These are phyloP conservation scores for Tiliacea aurago DNA, from an alignment of 2,888 invertebrate species.

Conservation along the genomic window DNA sequence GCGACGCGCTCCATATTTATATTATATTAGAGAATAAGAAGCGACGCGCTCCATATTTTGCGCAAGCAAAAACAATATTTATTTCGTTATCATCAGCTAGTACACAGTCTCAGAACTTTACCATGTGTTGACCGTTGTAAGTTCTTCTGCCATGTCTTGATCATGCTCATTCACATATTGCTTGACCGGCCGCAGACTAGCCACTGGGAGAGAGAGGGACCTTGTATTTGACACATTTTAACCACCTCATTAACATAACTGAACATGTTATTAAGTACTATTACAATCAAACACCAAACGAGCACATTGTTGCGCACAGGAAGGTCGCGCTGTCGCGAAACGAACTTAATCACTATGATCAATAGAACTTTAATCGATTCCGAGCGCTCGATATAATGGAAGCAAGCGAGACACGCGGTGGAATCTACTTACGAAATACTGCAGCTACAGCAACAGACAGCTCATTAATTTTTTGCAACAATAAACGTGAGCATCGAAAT, in stretches of 20 bases:
- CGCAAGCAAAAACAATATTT: background rate
- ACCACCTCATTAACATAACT: constrained; percentile 14
- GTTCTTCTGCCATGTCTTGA: background rate
- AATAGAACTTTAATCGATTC: constrained; percentile 33
- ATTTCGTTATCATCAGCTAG: background rate
- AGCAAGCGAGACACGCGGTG: constrained; percentile 30
- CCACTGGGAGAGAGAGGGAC: constrained; percentile 20
- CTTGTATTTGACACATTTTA: constrained; percentile 19
- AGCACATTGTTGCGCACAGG: constrained; percentile 14
- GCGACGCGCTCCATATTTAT: background rate
- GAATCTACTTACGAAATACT: constrained; percentile 39
- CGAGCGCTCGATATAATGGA: constrained; percentile 3
- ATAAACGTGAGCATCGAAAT: background rate
- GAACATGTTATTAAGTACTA: constrained; percentile 17
- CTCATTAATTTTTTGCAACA: constrained; percentile 49
- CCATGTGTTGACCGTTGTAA: no score
- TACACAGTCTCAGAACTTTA: background rate
- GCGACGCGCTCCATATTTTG: background rate
- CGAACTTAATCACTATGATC: constrained; percentile 31
- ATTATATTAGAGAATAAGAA: no score
- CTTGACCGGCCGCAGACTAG: background rate
- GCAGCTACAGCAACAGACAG: background rate
- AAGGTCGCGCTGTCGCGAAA: constrained; percentile 11
- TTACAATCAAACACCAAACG: background rate
- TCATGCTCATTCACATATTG: background rate